Conservation (phyloP, 2,113 vertebrate species). For the Condylura cristata region DNA sequence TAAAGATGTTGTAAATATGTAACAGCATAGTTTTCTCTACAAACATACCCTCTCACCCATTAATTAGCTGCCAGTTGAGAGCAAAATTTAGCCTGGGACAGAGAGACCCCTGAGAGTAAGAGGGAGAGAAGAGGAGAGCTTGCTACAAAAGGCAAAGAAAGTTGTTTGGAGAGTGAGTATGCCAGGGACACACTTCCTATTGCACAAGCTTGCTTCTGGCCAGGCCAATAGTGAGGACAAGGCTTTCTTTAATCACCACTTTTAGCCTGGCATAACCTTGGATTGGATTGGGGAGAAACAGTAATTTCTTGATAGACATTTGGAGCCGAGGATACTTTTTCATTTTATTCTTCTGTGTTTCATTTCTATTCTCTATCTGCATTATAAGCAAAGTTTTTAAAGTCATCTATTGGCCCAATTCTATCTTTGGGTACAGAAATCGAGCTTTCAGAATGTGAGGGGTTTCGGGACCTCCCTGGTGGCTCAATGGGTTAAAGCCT, state of each 20-base stretch:
- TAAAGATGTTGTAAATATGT: constrained; percentile 68
- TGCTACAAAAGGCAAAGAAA: background rate
- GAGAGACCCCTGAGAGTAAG: background rate
- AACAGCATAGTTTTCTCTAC: constrained; percentile 48
- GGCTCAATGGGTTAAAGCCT: no score
- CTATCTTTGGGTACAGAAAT: background rate
- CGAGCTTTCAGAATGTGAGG: background rate
- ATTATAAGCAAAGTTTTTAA: background rate
- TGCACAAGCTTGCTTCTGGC: background rate
- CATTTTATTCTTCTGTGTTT: constrained; percentile 27
- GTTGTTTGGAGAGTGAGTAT: background rate
- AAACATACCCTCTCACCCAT: constrained; percentile 32
- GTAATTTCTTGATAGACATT: background rate
- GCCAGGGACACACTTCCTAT: background rate
- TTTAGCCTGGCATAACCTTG: background rate
- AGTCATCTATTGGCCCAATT: background rate
- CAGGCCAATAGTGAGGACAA: background rate
- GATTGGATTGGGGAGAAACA: background rate
- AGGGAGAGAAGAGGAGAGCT: background rate
- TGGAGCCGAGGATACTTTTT: background rate
- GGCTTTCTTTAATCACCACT: background rate
- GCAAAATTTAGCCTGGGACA: constrained; percentile 24
- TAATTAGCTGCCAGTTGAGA: constrained; percentile 67
- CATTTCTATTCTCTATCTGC: constrained; percentile 28
- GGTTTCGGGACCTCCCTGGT: no score